A percentile compares a stretch with the other conserved stretches of the same genome.
phyloP scores from a whole-genome alignment of 2,888 invertebrate species.

The Empis stercorea region DNA sequence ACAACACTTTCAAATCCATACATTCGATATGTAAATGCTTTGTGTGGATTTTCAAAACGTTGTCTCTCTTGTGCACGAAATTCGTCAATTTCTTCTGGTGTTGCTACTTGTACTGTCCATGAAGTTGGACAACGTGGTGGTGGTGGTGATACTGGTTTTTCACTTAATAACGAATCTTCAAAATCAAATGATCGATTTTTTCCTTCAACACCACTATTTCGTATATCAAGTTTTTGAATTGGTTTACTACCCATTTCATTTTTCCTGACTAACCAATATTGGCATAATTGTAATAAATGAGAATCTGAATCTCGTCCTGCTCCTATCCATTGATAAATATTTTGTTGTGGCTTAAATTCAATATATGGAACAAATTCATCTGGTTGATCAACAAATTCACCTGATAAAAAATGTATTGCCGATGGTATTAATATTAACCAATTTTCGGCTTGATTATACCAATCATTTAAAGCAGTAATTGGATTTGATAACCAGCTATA shows the following conservation, averaged over 20 bases:
- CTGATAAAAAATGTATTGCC: constrained; percentile 71
- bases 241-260: constrained; percentile 33
- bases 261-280: constrained; percentile 62
- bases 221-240: constrained; percentile 15
- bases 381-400: constrained; percentile 66
- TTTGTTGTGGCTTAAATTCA: constrained; percentile 61
- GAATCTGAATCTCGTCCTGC: constrained; percentile 82
- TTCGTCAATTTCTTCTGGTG: constrained; percentile 58
- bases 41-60: constrained; percentile 79
- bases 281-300: constrained; percentile 58
- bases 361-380: constrained; percentile 82
- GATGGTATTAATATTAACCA: constrained; percentile 65
- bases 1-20: constrained; percentile 77
- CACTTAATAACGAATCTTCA: constrained; percentile 15
- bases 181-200: constrained; percentile 17
- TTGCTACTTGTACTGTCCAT: constrained; percentile 73
- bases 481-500: constrained; percentile 65
- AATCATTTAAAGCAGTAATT: constrained; percentile 68
- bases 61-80: constrained; percentile 69
- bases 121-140: constrained; percentile 57
- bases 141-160: constrained; percentile 39
- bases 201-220: constrained; percentile 25
- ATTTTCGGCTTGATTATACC: constrained; percentile 58
- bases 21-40: constrained; percentile 80
- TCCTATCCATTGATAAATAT: constrained; percentile 71